Conservation (phyloP, 2,113 vertebrate genomes). For the Grammomys dolichurus region DNA sequence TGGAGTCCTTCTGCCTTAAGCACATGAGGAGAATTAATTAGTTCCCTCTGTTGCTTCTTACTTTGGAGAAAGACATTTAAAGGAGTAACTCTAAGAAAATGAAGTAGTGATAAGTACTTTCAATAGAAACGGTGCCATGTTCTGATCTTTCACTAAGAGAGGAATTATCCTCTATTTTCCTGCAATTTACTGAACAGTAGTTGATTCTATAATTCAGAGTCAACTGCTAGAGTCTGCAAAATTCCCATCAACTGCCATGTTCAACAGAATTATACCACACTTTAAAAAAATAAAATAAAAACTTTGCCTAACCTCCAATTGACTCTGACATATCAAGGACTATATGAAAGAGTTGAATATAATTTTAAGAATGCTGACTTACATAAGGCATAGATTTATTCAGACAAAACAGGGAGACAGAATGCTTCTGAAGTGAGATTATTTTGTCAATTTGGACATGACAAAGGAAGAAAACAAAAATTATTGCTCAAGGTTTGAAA, state of each 20-base stretch:
- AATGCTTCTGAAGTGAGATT: constrained; percentile 59
- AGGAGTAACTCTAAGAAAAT: constrained; percentile 52
- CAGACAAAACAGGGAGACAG: constrained; percentile 53
- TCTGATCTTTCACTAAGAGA: constrained; percentile 31
- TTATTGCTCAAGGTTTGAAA: constrained; percentile 53
- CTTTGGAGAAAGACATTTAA: constrained; percentile 43
- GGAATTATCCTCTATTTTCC: constrained; percentile 55
- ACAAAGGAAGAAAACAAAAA: constrained; percentile 68
- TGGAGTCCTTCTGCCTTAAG: not conserved
- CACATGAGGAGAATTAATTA: not conserved
- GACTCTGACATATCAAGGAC: constrained; percentile 49
- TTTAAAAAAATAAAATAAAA: not conserved
- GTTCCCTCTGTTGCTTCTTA: constrained; percentile 25
- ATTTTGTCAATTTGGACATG: constrained; percentile 40
- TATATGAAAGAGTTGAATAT: constrained; percentile 49
- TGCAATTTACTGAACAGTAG: constrained; percentile 63
- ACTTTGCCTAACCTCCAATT: constrained; percentile 45
- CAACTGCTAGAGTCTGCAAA: constrained; percentile 46
- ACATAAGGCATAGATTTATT: constrained; percentile 44
- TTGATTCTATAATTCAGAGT: constrained; percentile 62
- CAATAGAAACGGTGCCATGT: not conserved
- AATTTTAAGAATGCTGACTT: constrained; percentile 65
- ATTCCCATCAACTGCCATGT: constrained; percentile 9
- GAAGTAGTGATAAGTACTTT: not conserved
- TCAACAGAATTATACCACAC: not conserved